Conservation (phyloP, 2,113 vertebrate genomes). For the Pluvianellus socialis region DNA sequence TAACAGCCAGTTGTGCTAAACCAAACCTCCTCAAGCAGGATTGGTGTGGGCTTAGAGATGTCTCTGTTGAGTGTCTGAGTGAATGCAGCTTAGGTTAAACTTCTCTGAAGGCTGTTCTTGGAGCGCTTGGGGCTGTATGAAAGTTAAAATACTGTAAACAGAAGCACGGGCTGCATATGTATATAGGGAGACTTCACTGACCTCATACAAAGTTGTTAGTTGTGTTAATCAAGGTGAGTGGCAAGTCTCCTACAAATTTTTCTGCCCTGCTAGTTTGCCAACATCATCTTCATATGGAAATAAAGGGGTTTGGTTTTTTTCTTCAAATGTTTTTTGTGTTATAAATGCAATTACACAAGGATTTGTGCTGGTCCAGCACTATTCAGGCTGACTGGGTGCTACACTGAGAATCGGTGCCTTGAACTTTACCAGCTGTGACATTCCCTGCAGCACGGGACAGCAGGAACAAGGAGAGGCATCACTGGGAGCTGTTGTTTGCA, state of each 20-base stretch:
- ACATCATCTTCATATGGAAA: not conserved
- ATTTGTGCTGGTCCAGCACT: not conserved
- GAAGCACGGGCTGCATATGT: not conserved
- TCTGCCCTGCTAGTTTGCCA: not conserved
- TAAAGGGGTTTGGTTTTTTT: fast-evolving
- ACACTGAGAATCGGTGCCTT: not conserved
- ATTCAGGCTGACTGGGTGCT: not conserved
- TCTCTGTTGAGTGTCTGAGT: too few species aligned
- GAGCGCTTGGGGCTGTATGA: not conserved
- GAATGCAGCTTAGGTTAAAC: not conserved
- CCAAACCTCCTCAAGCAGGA: not conserved
- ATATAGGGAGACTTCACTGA: not conserved
- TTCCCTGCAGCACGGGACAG: not conserved
- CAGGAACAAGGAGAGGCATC: not conserved
- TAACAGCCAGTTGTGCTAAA: not conserved
- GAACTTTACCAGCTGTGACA: not conserved
- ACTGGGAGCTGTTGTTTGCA: not conserved
- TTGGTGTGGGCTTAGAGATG: fast-evolving
- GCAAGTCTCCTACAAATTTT: not conserved
- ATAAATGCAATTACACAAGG: not conserved
- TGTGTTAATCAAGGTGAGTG: not conserved
- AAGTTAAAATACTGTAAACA: not conserved
- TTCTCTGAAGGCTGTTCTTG: not conserved
- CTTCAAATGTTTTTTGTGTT: not conserved
- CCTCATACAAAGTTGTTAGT: not conserved